These are phyloP conservation scores for Apeira syringaria DNA, from an alignment of 2,888 invertebrate genomes.

Conservation along the genomic window DNA sequence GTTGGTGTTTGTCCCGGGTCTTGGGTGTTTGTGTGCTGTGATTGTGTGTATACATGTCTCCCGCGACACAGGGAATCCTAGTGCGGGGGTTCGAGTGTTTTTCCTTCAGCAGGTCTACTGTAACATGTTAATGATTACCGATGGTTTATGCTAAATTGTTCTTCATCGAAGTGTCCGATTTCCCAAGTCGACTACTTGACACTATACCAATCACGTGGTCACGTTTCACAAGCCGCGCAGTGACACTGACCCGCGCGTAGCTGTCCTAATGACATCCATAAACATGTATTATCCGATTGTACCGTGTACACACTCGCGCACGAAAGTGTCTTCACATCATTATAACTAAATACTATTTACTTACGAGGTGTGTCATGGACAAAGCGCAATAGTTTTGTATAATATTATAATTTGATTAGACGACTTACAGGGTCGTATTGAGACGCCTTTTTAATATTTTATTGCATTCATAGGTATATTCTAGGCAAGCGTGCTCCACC, in stretches of 20 bases:
- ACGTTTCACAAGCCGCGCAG: slow-evolving; percentile 12
- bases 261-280: slow-evolving; percentile 30
- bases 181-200: neutral
- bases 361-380: slow-evolving; percentile 25
- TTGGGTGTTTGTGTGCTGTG: no score
- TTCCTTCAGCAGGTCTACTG: no score
- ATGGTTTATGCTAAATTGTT: neutral
- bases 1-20: no score
- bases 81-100: no score
- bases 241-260: slow-evolving; percentile 29
- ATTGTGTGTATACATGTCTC: no score
- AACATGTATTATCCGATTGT: slow-evolving; percentile 29
- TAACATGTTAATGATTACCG: no score
- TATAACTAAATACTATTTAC: slow-evolving; percentile 16
- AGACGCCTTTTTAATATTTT: no score
- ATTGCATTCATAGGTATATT: no score
- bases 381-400: slow-evolving; percentile 16
- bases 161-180: neutral
- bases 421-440: no score
- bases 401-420: no score
- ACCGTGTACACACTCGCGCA: slow-evolving; percentile 1
- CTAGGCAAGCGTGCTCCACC: no score
- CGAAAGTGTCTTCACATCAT: slow-evolving; percentile 23
- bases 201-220: slow-evolving; percentile 4
- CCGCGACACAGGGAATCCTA: no score